Evolutionary conservation across 2,797 vertebrate genomes (phyloP).

Genomic region (Eulemur rubriventer): DNA sequence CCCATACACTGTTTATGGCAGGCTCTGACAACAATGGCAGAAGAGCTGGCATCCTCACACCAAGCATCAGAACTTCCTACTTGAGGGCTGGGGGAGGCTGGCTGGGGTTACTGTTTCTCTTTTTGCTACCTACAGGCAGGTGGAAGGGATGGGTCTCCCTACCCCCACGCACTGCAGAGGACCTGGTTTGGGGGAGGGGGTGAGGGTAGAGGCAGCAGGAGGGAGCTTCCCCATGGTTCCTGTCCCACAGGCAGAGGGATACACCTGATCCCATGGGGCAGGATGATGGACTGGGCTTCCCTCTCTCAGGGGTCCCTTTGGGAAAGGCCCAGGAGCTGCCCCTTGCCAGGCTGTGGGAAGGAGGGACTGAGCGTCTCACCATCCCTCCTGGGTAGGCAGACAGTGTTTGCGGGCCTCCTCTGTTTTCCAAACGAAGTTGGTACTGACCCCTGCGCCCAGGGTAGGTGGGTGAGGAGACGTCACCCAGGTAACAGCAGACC

Average conservation of each 20-base stretch:
- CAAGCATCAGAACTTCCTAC: constrained; percentile 62
- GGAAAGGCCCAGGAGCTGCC: constrained; percentile 1
- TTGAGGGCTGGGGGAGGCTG: not conserved
- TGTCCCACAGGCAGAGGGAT: not conserved
- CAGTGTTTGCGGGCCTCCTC: constrained; percentile 25
- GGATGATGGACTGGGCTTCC: not conserved
- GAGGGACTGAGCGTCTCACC: not conserved
- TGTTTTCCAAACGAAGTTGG: constrained; percentile 59
- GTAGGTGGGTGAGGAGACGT: not conserved
- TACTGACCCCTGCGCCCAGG: not conserved
- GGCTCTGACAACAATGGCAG: constrained; percentile 26
- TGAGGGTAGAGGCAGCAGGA: constrained; percentile 11
- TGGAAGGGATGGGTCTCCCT: constrained; percentile 63
- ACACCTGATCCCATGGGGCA: not conserved
- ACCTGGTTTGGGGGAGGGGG: not conserved
- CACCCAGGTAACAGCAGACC: constrained; percentile 38
- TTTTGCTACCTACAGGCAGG: constrained; percentile 57
- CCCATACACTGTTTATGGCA: not conserved
- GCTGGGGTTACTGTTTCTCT: constrained; percentile 50
- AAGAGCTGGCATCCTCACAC: not conserved
- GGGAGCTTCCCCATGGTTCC: not conserved
- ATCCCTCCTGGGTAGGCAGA: not conserved
- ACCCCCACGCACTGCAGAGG: constrained; percentile 59
- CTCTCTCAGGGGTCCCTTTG: not conserved
- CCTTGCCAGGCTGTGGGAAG: not conserved